Conservation (phyloP, 1,140 invertebrate genomes). For the Caenorhabditis brenneri region DNA sequence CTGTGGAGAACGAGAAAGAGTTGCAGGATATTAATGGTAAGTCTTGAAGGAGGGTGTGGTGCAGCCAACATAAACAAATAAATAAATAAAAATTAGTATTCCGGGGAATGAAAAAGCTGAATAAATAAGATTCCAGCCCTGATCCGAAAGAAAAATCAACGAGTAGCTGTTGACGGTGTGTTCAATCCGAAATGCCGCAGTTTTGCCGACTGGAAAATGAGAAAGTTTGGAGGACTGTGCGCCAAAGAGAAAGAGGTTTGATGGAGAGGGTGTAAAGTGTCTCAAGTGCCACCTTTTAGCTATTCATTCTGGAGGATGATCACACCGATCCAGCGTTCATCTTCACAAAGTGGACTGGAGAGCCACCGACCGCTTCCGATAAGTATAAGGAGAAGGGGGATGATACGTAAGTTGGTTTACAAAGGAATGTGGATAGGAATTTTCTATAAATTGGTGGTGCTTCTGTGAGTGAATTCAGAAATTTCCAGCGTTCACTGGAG, state of each 20-base stretch:
- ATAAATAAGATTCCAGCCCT: not conserved
- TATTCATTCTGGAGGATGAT: constrained; percentile 27
- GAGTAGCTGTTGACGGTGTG: constrained; percentile 4
- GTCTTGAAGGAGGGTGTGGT: not conserved
- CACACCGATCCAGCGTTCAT: constrained; percentile 26
- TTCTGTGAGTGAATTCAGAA: too few species aligned
- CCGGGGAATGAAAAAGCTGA: not conserved
- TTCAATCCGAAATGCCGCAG: constrained; percentile 26
- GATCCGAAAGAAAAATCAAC: constrained; percentile 12
- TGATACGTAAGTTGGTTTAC: not conserved
- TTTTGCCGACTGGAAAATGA: constrained; percentile 1
- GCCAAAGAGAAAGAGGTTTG: constrained; percentile 3
- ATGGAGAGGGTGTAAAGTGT: not conserved
- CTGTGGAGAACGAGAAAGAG: not conserved
- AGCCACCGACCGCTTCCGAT: constrained; percentile 9
- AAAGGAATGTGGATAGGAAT: too few species aligned
- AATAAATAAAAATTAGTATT: not conserved
- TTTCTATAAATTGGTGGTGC: too few species aligned
- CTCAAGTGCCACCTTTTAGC: not conserved
- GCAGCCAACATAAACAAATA: not conserved
- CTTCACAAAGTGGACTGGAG: constrained; percentile 1
- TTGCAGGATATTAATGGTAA: constrained; percentile 9
- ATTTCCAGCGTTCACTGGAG: too few species aligned
- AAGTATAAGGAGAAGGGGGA: constrained; percentile 23
- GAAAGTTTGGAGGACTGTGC: constrained; percentile 35